Evolutionary conservation across 2,888 invertebrate genomes (phyloP).

Genomic region (Sesamia inferens): DNA sequence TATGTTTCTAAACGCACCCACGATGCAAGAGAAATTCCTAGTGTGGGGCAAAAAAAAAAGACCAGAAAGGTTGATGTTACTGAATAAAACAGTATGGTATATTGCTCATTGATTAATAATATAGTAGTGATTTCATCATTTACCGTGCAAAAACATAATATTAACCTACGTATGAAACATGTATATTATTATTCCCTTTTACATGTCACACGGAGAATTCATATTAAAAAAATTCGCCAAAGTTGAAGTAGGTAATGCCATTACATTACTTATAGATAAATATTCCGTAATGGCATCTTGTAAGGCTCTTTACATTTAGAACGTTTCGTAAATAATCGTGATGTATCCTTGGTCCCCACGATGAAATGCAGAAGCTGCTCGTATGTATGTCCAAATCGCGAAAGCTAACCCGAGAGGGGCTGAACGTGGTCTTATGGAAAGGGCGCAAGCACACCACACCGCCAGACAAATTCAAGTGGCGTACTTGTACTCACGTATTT

Average conservation of each 20-base stretch:
- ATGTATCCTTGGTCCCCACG: conserved; percentile 41
- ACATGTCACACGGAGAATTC: conserved; percentile 34
- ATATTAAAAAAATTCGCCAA: conserved; percentile 10
- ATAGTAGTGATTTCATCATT: conserved; percentile 44
- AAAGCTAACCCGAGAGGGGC: conserved; percentile 69
- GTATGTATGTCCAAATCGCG: conserved; percentile 52
- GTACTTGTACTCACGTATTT: conserved; percentile 77
- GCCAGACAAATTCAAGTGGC: conserved; percentile 73
- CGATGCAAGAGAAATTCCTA: too few species aligned
- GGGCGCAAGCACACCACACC: conserved; percentile 65
- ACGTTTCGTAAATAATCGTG: conserved; percentile 48
- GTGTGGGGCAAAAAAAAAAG: too few species aligned
- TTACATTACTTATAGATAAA: conserved; percentile 9
- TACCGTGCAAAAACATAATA: conserved; percentile 13
- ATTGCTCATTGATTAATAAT: conserved; percentile 11
- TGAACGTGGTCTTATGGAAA: conserved; percentile 67
- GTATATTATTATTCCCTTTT: conserved; percentile 24
- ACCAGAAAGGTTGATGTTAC: conserved; percentile 1
- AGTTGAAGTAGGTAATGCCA: conserved; percentile 14
- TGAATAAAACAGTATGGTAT: conserved; percentile 2
- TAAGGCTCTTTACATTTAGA: conserved; percentile 35
- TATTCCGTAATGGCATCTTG: conserved; percentile 24
- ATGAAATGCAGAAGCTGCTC: conserved; percentile 57
- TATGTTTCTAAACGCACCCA: too few species aligned
- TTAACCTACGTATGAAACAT: conserved; percentile 49